phyloP scores from a whole-genome alignment of 2,888 invertebrate species.

The Lasioglossum lativentre region DNA sequence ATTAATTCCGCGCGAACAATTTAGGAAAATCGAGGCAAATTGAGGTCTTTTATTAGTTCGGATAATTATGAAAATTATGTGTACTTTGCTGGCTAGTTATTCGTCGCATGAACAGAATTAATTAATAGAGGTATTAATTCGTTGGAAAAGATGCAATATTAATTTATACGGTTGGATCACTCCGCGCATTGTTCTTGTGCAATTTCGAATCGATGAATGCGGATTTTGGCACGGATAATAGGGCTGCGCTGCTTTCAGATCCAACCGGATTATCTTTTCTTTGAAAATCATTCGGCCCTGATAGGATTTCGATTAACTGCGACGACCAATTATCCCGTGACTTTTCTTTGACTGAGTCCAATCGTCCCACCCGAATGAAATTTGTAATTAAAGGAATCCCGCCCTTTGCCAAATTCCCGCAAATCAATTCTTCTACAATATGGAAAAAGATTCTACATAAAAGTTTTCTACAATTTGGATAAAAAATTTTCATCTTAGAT shows the following conservation, averaged over 20 bases:
- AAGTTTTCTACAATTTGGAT: neutral
- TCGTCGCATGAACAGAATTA: neutral
- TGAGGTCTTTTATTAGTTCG: neutral
- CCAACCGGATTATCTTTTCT: neutral
- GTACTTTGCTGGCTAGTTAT: neutral
- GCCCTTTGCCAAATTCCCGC: neutral
- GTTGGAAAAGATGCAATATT: neutral
- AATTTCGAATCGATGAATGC: neutral
- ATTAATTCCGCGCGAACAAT: neutral
- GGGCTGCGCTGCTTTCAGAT: neutral
- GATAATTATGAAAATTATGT: neutral
- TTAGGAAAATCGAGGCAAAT: neutral
- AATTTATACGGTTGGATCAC: neutral
- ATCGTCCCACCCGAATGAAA: neutral
- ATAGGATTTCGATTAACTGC: conserved; percentile 1
- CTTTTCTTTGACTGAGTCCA: neutral
- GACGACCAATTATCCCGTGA: neutral
- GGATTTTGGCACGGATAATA: neutral
- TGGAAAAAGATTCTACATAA: neutral
- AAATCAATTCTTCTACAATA: neutral
- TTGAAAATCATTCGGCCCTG: neutral
- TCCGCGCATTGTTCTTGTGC: neutral
- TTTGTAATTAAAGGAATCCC: neutral
- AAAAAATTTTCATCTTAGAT: neutral
- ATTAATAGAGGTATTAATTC: neutral